Evolutionary conservation across 2,888 invertebrate species (phyloP), one percentile per base, ranked within the genome.

Genomic region (Thymelicus sylvestris): DNA sequence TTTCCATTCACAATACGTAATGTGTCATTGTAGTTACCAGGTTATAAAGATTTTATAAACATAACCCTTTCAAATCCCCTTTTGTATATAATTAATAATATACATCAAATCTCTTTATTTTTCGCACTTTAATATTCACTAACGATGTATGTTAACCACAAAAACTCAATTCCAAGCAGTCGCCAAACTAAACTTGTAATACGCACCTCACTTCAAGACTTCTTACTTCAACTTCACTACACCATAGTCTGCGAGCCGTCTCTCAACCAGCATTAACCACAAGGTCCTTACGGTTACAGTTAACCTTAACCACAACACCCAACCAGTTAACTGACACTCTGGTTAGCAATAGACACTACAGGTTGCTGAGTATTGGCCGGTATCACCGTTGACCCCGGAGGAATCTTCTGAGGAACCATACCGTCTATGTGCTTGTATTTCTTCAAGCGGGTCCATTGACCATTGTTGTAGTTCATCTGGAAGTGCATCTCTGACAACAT

Each of bases 401-500:
- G 92, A 73, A 93, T 91, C 73, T 91, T 92, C 78, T 93, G 88
- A 0, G 93, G 92, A 0, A 93, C 87, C 86, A 91, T 91, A 0
- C 93, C 93, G 59, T 96, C 97, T 77, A 97, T 95, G 72, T 97
- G 96, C 72, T 97, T 94, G 87, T 97, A 97, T 83, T 99, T 99
- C 90, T 98, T 98, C 80, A 99, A 83, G 4, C 93, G 94, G 85
- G 98, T 98, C 99, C 99, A 99, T 86, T 99, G 98, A 89, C 99
- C 99, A 67, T 98, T 98, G 84, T 97, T 97, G 92, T 99, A 99
- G 92, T 99, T 99, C 98, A 99, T 98, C 88, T 99, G 98, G 95
- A 99, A 99, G 90, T 98, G 98, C 76, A 98, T 98, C 89, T 99
- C 99, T 0, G 97, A 97, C 66, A 97, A 91, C 96, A 97, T 97